Evolutionary conservation across 2,888 invertebrate species (phyloP), one percentile per base, ranked within the genome.

Genomic region (Anagyrus pseudococci): DNA sequence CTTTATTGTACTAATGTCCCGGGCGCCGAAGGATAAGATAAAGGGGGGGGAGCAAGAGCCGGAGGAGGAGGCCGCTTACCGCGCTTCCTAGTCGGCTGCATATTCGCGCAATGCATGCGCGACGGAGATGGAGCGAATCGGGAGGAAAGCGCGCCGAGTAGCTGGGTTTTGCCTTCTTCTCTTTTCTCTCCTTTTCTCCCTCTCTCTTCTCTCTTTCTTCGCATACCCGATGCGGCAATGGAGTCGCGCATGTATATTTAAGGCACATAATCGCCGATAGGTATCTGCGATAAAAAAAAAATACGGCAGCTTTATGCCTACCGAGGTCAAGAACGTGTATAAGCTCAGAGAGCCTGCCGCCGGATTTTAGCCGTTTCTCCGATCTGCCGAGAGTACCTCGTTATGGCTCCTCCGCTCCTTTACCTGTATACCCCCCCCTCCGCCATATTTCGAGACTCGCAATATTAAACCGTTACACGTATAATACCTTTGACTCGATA

Each of bases 1-100:
- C 79, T 79, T 77, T 77, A 80, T 79, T 77, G 76, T 75, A 77
- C 76, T 75, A 76, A 78, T 75, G 75, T 73, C 61, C 65, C 26
- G 53, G 15, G 44, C 26, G 33, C 13, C 33, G 25, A 22, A 23
- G 50, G 65, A 58, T 57, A 55, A 59, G 64, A 62, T 62, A 59
- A 59, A 26, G 40, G 17, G 15, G 40, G 13, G 43, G 7, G 37
- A 10, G 37, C 13, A 13, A 10, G 37, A 10, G 37, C n/a, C n/a
- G n/a, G 29, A 29, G 29, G 29, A 29, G 29, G 33, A 15, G 33
- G 33, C 33, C 22, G 10, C 46, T 10, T 10, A 6, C 33, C 26
- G 58, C 49, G 59, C 67, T 48, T 46, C 50, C 40, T 44, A 59
- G 58, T 47, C 59, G 23, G 43, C 23, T 15, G 8, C 15, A 37